Conservation (phyloP, 2,888 invertebrate genomes). For the Idaea aversata region DNA sequence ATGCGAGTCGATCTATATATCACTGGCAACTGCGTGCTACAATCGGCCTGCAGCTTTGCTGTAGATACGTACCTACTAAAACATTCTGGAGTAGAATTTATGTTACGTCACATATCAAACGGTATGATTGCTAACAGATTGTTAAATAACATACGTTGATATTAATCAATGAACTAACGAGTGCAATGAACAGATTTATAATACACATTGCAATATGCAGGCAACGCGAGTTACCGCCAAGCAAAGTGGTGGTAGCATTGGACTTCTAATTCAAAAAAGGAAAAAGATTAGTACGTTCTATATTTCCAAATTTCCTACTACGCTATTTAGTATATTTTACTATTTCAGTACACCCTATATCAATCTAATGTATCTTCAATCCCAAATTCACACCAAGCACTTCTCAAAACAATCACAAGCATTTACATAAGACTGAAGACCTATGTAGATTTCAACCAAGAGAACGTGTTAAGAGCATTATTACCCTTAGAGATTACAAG, state of each 20-base stretch:
- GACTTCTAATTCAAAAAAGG: too few relatives aligned
- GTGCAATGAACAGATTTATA: too few relatives aligned
- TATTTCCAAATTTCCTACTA: neutral
- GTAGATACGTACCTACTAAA: neutral
- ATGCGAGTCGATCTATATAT: slow-evolving; percentile 26
- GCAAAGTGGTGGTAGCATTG: too few relatives aligned
- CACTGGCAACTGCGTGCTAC: slow-evolving; percentile 25
- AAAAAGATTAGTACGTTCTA: too few relatives aligned
- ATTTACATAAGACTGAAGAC: neutral
- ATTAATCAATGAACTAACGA: too few relatives aligned
- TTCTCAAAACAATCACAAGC: neutral
- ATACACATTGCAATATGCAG: too few relatives aligned
- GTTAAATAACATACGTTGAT: neutral
- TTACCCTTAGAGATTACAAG: neutral
- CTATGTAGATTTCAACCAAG: neutral
- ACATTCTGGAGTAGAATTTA: neutral
- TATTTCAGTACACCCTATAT: neutral
- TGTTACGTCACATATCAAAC: neutral
- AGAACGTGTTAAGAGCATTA: neutral
- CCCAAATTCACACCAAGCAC: neutral
- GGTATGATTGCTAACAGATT: neutral
- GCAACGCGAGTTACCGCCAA: too few relatives aligned
- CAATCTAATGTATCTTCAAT: neutral
- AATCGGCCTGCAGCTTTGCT: neutral
- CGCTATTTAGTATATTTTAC: too few relatives aligned